Conservation (phyloP, 2,797 vertebrate genomes). For the Coregonus suidteri region DNA sequence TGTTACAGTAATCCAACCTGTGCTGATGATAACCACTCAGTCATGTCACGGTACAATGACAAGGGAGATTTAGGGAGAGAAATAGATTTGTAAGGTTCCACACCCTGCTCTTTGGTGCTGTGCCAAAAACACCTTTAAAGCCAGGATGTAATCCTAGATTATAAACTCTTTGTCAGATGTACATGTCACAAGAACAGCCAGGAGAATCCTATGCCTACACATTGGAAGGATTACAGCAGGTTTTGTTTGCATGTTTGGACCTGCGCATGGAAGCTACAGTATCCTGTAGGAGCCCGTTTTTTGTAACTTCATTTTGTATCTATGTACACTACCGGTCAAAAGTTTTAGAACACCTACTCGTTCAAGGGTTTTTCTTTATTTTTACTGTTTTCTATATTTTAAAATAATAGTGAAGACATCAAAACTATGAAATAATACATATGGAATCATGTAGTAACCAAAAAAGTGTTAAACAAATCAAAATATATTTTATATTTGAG, state of each 20-base stretch:
- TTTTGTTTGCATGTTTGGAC: slow-evolving; percentile 60
- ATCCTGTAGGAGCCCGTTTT: slow-evolving; percentile 37
- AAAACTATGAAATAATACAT: too few species aligned
- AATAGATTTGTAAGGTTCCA: slow-evolving; percentile 48
- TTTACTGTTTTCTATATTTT: too few species aligned
- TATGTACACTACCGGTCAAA: too few species aligned
- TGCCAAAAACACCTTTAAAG: slow-evolving; percentile 60
- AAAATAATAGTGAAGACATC: too few species aligned
- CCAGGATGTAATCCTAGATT: slow-evolving; percentile 58
- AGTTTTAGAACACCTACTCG: too few species aligned
- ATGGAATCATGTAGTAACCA: too few species aligned
- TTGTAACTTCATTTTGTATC: not conserved
- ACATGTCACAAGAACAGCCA: slow-evolving; percentile 59
- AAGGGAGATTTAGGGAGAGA: slow-evolving; percentile 37
- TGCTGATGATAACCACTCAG: slow-evolving; percentile 26
- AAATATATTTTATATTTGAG: too few species aligned
- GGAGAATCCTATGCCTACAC: slow-evolving; percentile 55
- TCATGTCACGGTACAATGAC: slow-evolving; percentile 45
- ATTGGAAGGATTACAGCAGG: slow-evolving; percentile 58
- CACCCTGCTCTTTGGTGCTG: slow-evolving; percentile 59
- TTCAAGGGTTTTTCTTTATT: too few species aligned
- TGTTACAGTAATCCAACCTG: slow-evolving; percentile 31
- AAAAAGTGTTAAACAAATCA: too few species aligned
- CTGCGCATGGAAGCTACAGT: slow-evolving; percentile 48
- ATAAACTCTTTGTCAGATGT: slow-evolving; percentile 69